Base-by-base conservation (phyloP, 2,113 vertebrate species). In the Alosa alosa region DNA sequence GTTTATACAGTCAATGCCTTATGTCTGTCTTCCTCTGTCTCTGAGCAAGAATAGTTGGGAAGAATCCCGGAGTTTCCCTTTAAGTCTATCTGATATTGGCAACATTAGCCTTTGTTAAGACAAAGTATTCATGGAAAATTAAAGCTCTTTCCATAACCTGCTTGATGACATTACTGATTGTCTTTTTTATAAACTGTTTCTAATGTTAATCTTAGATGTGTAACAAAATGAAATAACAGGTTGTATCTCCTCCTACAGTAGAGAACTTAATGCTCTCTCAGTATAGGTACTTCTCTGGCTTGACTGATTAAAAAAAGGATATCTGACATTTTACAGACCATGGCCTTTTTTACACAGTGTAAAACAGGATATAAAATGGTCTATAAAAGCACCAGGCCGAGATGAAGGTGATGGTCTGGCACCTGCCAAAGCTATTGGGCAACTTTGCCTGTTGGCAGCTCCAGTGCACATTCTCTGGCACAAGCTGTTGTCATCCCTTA, bases 371-470 rank as follows among this genome's bases (percentile, higher is more conserved):
- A 39, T 78, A 78, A 78, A 78, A 78, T 17, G 31, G 72, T 2
- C 31, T 3, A 17, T 78, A 78, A 78, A 78, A 39, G 72, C 31
- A 17, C 25, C 31, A 13, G 72, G 4, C 25, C 39, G 72, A 13
- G 25, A 78, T 39, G 72, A 78, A 78, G 72, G 72, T 78, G 72
- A 41, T 78, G 36, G 25, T 17, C 31, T 78, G 72, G 31, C 31
- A 78, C 72, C 72, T 78, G 72, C 72, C 72, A 78, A 39, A 36
- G 72, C 72, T 31, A 78, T 39, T 78, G 72, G 72, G 72, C 72
- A 78, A 36, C 72, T 75, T 75, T 39, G 72, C 36, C 36, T 39
- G 25, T 36, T 78, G 72, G 72, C 25, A 36, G 25, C 72, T 36
- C 5, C 2, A 78, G 72, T 15, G 39, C 31, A 36, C 72, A 78